These are phyloP conservation scores for Lochmaea crataegi DNA, from an alignment of 2,888 invertebrate genomes.

Conservation along the genomic window DNA sequence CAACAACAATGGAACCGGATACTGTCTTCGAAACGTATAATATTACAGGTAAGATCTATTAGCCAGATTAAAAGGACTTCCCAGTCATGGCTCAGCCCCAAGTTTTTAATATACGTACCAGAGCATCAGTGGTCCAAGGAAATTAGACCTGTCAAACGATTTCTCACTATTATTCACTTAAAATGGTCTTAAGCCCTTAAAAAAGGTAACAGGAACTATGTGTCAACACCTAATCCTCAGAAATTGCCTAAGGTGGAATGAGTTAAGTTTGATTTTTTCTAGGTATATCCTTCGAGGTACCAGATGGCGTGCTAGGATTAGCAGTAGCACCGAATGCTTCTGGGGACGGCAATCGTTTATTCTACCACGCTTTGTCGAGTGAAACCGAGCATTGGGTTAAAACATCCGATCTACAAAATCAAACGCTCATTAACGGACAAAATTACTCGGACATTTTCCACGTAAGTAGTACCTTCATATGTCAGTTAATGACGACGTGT, in stretches of 20 bases:
- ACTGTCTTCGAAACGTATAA: conserved; percentile 73
- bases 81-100: too few species aligned
- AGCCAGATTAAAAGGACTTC: too few species aligned
- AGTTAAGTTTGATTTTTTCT: conserved; percentile 8
- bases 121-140: too few species aligned
- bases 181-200: too few species aligned
- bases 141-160: too few species aligned
- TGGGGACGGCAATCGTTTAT: conserved; percentile 69
- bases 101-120: too few species aligned
- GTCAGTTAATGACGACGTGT: too few species aligned
- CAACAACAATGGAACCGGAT: conserved; percentile 75
- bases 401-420: conserved; percentile 72
- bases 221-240: too few species aligned
- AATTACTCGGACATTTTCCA: conserved; percentile 1
- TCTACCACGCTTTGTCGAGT: conserved; percentile 78
- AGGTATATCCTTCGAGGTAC: conserved; percentile 76
- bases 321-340: conserved; percentile 73
- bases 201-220: too few species aligned
- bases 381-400: conserved; percentile 74
- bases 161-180: too few species aligned
- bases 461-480: neutral
- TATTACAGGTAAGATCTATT: conserved; percentile 70
- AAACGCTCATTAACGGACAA: conserved; percentile 62
- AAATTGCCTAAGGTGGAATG: too few species aligned
- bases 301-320: conserved; percentile 80